phyloP scores from a whole-genome alignment of 2,888 invertebrate species.

The Drosophila emarginata region DNA sequence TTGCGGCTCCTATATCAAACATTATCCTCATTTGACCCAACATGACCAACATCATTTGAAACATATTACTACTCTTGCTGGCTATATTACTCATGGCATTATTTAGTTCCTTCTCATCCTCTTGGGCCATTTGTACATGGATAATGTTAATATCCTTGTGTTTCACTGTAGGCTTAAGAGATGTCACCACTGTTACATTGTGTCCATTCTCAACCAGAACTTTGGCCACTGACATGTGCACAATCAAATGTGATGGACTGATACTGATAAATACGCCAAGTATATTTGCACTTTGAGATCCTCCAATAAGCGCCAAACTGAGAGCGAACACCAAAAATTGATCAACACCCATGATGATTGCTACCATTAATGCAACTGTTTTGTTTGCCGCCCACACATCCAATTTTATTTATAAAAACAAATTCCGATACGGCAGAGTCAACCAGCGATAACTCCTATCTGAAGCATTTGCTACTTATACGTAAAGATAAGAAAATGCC shows the following conservation, averaged over 20 bases:
- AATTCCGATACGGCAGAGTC: background rate
- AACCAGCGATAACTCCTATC: background rate
- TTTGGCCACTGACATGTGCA: conserved; percentile 75
- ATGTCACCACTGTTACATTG: conserved; percentile 79
- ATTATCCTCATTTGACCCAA: conserved; percentile 46
- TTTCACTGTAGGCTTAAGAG: conserved; percentile 56
- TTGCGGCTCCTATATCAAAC: conserved; percentile 55
- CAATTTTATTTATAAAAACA: background rate
- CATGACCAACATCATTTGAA: conserved; percentile 20
- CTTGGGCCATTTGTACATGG: conserved; percentile 47
- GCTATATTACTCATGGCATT: conserved; percentile 46
- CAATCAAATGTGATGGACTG: conserved; percentile 78
- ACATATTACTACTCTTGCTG: conserved; percentile 48
- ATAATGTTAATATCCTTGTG: conserved; percentile 61
- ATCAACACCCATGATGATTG: background rate
- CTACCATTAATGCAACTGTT: background rate
- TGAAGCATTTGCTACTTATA: background rate
- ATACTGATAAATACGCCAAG: conserved; percentile 75
- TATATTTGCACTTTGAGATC: conserved; percentile 65
- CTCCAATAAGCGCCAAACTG: conserved; percentile 18
- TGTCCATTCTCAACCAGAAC: conserved; percentile 77
- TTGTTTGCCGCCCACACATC: background rate
- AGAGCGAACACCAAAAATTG: conserved; percentile 26
- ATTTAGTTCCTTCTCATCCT: conserved; percentile 39
- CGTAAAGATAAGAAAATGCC: background rate